A percentile compares a stretch with the other conserved stretches of the same genome.
Evolutionary conservation across 2,113 vertebrate species (phyloP).

Genomic region (Bettongia penicillata): DNA sequence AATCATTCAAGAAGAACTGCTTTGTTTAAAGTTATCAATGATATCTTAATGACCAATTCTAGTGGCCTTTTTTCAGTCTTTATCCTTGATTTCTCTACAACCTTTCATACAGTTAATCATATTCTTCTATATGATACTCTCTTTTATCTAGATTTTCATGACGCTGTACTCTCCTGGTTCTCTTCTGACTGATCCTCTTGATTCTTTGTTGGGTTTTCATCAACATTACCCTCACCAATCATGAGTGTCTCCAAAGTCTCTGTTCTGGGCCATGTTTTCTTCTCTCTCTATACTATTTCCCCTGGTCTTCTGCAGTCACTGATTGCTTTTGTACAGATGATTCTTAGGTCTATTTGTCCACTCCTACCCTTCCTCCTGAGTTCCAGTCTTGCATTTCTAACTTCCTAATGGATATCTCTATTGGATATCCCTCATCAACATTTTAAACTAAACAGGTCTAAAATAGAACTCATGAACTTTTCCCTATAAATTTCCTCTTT

Average conservation of each 20-base stretch:
- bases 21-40: neutral
- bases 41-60: neutral
- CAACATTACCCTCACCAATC: neutral
- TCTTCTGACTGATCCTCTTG: neutral
- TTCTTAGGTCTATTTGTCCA: neutral
- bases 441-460: neutral
- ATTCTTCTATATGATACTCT: neutral
- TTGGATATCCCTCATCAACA: neutral
- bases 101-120: neutral
- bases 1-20: neutral
- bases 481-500: neutral
- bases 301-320: neutral
- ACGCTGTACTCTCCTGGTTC: neutral
- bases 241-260: neutral
- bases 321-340: neutral
- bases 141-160: neutral
- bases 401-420: neutral
- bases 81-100: neutral
- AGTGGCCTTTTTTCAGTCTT: neutral
- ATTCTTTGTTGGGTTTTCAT: neutral
- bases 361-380: neutral
- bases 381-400: neutral
- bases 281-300: neutral
- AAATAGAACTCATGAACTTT: neutral
- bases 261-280: neutral